phyloP scores from a whole-genome alignment of 1,140 invertebrate species.

The Zaprionus gabonicus region DNA sequence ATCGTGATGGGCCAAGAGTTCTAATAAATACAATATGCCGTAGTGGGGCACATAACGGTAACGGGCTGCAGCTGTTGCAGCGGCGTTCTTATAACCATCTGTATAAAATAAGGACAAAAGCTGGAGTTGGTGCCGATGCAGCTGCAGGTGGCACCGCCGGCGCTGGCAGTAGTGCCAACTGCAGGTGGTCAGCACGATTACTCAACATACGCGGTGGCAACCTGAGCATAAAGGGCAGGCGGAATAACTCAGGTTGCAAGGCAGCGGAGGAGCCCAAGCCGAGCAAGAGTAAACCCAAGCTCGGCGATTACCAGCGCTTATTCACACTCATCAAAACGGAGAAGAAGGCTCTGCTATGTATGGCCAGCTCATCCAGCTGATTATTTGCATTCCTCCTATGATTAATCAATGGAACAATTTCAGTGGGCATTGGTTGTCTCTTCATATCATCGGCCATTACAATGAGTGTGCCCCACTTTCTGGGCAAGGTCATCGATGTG shows the following conservation, averaged over 20 bases:
- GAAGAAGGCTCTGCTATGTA: conserved; percentile 89
- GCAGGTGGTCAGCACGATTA: background rate
- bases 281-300: background rate
- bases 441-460: conserved; percentile 95
- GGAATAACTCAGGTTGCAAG: background rate
- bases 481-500: conserved; percentile 96
- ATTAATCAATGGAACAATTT: conserved; percentile 57
- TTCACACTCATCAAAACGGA: conserved; percentile 89
- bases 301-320: conserved; percentile 86
- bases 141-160: background rate
- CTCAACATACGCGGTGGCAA: conserved; percentile 1
- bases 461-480: conserved; percentile 96
- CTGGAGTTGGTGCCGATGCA: background rate
- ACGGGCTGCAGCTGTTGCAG: conserved; percentile 9
- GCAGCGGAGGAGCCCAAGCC: background rate
- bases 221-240: background rate
- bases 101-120: conserved; percentile 9
- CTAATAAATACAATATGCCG: conserved; percentile 23
- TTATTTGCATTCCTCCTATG: background rate
- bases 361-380: conserved; percentile 8
- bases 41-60: conserved; percentile 14
- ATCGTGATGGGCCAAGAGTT: conserved; percentile 12
- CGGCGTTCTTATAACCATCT: conserved; percentile 23
- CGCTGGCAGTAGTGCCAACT: background rate
- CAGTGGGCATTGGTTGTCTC: conserved; percentile 92